Evolutionary conservation across 2,888 invertebrate genomes (phyloP).

Genomic region (Eupeodes latifasciatus): DNA sequence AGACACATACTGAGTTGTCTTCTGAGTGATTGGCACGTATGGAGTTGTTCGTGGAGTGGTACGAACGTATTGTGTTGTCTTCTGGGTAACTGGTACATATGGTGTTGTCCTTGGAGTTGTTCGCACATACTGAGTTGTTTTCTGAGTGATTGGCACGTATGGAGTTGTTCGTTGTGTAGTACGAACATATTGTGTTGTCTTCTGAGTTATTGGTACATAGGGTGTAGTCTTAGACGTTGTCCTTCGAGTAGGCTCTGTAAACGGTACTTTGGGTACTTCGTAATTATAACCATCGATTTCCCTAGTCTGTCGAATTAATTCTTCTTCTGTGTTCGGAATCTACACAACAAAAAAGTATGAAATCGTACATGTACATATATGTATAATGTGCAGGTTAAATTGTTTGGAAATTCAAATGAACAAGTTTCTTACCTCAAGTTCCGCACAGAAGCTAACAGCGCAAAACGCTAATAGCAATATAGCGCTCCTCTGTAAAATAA

Average conservation of each 20-base stretch:
- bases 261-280: slow-evolving; percentile 80
- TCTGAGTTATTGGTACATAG: slow-evolving; percentile 60
- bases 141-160: slow-evolving; percentile 70
- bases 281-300: slow-evolving; percentile 81
- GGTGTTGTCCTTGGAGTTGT: slow-evolving; percentile 63
- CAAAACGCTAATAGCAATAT: slow-evolving; percentile 82
- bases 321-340: slow-evolving; percentile 39
- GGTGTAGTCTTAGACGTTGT: slow-evolving; percentile 48
- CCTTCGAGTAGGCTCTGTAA: slow-evolving; percentile 75
- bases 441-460: slow-evolving; percentile 73
- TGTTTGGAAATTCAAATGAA: not conserved
- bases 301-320: slow-evolving; percentile 78
- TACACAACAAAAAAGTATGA: not conserved
- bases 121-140: slow-evolving; percentile 27
- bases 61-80: slow-evolving; percentile 19
- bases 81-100: slow-evolving; percentile 51
- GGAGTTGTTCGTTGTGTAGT: slow-evolving; percentile 54
- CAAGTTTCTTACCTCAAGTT: slow-evolving; percentile 48
- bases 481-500: slow-evolving; percentile 81
- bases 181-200: slow-evolving; percentile 17
- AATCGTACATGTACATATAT: not conserved
- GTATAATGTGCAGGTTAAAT: too few relatives aligned
- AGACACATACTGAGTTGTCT: slow-evolving; percentile 23
- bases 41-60: slow-evolving; percentile 61
- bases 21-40: slow-evolving; percentile 68